Percentiles rank a stretch among this genome's conserved stretches.
Conservation (phyloP, 2,888 invertebrate species). For the Patella pellucida region DNA sequence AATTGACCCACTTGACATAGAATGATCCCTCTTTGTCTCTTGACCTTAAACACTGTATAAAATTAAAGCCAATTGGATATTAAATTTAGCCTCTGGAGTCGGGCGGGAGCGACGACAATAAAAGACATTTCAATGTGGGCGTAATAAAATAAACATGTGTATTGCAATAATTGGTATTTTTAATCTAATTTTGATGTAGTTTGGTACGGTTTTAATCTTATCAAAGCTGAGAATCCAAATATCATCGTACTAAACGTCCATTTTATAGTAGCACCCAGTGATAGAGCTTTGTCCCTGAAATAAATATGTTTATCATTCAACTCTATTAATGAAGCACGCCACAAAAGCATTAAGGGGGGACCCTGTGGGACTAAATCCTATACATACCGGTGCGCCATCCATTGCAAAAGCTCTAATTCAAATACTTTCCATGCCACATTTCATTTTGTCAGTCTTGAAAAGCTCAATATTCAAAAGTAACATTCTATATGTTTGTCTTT, state of each 20-base stretch:
- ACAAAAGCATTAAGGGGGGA: slow-evolving; percentile 21
- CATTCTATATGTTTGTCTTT: too few relatives aligned
- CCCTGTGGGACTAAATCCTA: not conserved
- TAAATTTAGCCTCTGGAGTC: too few relatives aligned
- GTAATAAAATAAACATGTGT: too few relatives aligned
- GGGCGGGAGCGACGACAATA: too few relatives aligned
- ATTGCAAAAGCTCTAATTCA: not conserved
- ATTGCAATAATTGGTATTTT: not conserved
- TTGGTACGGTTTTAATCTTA: slow-evolving; percentile 37
- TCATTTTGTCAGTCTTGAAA: too few relatives aligned
- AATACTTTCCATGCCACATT: not conserved
- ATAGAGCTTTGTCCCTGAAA: slow-evolving; percentile 41
- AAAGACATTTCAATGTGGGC: too few relatives aligned
- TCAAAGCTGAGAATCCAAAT: slow-evolving; percentile 51
- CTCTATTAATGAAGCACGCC: slow-evolving; percentile 26
- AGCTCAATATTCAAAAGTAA: too few relatives aligned
- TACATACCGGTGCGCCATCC: not conserved
- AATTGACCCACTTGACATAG: too few relatives aligned
- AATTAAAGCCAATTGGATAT: too few relatives aligned
- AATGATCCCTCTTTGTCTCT: too few relatives aligned
- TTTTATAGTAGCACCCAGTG: slow-evolving; percentile 37
- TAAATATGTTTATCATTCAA: not conserved
- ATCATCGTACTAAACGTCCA: slow-evolving; percentile 52
- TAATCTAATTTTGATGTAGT: slow-evolving; percentile 19
- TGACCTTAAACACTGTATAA: too few relatives aligned